Conservation (phyloP, 2,113 vertebrate species). For the Psophia crepitans region DNA sequence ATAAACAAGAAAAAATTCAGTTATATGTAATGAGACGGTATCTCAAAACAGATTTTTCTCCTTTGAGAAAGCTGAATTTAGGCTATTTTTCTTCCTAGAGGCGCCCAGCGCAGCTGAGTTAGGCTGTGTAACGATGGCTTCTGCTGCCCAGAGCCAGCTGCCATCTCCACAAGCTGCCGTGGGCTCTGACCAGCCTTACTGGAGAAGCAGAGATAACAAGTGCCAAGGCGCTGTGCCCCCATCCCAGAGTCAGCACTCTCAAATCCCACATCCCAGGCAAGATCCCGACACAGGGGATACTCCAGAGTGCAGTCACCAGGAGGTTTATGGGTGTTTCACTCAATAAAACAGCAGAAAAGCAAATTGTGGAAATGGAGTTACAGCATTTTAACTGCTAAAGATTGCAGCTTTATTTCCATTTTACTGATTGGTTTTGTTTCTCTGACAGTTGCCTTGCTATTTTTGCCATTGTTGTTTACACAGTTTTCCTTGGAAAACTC, state of each 20-base stretch:
- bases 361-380: not conserved
- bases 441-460: not conserved
- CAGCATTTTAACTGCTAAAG: not conserved
- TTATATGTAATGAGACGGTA: not conserved
- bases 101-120: not conserved
- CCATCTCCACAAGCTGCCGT: not conserved
- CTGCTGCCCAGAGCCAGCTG: not conserved
- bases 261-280: not conserved
- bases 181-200: not conserved
- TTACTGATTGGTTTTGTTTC: not conserved
- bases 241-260: not conserved
- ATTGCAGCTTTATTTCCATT: not conserved
- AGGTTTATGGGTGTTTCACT: not conserved
- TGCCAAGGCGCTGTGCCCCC: not conserved
- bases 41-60: not conserved
- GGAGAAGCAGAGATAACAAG: not conserved
- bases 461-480: not conserved
- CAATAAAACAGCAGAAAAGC: not conserved
- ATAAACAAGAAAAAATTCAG: not conserved
- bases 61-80: not conserved
- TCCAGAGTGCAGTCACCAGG: not conserved
- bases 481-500: conserved; percentile 1
- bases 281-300: not conserved
- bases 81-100: not conserved
- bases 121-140: not conserved